phyloP scores from a whole-genome alignment of 2,888 invertebrate genomes.

The Acleris emargana region DNA sequence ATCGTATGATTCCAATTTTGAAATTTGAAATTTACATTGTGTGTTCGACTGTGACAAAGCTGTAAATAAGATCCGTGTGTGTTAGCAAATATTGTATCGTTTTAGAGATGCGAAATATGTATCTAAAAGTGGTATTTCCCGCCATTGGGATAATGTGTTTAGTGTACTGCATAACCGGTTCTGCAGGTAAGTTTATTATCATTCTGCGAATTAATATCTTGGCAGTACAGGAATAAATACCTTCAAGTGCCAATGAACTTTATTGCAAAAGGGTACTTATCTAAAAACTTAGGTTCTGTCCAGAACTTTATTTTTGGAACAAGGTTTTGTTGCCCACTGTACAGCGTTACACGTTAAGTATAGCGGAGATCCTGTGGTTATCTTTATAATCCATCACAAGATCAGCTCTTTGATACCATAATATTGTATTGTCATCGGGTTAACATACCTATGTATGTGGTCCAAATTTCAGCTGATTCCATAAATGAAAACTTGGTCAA shows the following conservation, averaged over 20 bases:
- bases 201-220: background rate
- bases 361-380: too few relatives aligned
- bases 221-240: background rate
- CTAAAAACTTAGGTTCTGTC: too few relatives aligned
- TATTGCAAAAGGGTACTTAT: too few relatives aligned
- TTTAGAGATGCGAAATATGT: conserved; percentile 4
- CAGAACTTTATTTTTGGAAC: too few relatives aligned
- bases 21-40: conserved; percentile 10
- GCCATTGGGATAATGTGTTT: conserved; percentile 12
- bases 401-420: too few relatives aligned
- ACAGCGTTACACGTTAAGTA: too few relatives aligned
- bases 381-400: too few relatives aligned
- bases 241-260: background rate
- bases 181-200: conserved; percentile 22
- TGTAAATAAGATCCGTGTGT: background rate
- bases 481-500: too few relatives aligned
- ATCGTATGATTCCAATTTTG: background rate
- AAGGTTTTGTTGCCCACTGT: too few relatives aligned
- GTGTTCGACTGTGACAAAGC: background rate
- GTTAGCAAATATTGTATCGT: background rate
- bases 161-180: conserved; percentile 32
- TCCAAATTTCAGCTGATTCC: too few relatives aligned
- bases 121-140: conserved; percentile 14
- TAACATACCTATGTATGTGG: too few relatives aligned
- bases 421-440: too few relatives aligned